These are phyloP conservation scores for Eclectus roratus DNA, from an alignment of 2,113 vertebrate genomes.

Conservation along the genomic window DNA sequence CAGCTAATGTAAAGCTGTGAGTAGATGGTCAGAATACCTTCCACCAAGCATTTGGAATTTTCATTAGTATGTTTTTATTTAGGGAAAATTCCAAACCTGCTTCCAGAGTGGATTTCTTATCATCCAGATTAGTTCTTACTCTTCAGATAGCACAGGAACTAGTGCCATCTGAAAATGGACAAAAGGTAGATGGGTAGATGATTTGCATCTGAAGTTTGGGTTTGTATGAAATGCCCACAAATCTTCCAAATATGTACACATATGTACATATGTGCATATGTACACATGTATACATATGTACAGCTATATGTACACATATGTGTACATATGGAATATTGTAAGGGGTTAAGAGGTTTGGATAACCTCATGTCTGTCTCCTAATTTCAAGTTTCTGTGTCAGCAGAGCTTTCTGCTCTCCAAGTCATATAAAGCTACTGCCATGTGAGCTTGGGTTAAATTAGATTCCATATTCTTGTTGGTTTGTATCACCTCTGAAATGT, in stretches of 20 bases:
- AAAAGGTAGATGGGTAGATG: background rate
- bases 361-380: background rate
- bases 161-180: background rate
- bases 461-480: slow-evolving; percentile 29
- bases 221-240: background rate
- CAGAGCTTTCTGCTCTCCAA: background rate
- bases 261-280: fast-evolving
- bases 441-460: background rate
- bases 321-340: background rate
- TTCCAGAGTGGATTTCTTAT: background rate
- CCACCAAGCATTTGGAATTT: background rate
- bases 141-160: background rate
- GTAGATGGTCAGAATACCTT: background rate
- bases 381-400: background rate
- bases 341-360: background rate
- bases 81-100: background rate
- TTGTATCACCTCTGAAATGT: background rate
- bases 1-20: background rate
- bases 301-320: fast-evolving
- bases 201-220: background rate
- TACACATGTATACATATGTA: background rate
- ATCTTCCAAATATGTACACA: background rate
- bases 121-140: background rate
- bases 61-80: background rate
- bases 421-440: background rate